Base-by-base conservation (phyloP, 2,888 invertebrate species). In the Aphidius colemani region DNA sequence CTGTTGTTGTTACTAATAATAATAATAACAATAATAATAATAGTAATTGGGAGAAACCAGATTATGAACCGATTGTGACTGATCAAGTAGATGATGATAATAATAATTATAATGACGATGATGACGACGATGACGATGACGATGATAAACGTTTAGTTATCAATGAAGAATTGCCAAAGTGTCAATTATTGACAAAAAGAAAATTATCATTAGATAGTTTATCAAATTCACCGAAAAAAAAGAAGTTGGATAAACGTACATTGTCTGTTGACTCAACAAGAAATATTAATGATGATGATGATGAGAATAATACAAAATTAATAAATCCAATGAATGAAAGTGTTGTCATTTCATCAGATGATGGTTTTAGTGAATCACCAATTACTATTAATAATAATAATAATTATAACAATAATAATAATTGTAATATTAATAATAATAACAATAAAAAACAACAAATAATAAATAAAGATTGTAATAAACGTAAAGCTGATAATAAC, bases 111-210 rank as follows among this genome's bases (percentile, higher is more conserved):
- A 84, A 86, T 66, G 82, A 82, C 60, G 82, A 82, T 62, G 70
- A 80, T 43, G 44, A 53, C n/a, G 43, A 59, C 13, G 18, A 48
- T 44, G 46, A 45, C 30, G 40, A 53, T 4, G 13, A 53, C 10
- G 50, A 67, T 51, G 50, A 64, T 7, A 68, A 43, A 51, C 66
- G 63, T n/a, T 44, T 66, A 7, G 59, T 53, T 44, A 50, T 66
- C 61, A 9, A 56, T 43, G 61, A 67, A 40, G 60, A 86, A 67
- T 76, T 85, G 53, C 84, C 85, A 63, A 87, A 86, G 71, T 83
- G 86, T 51, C 84, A 86, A 70, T 87, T 87, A 73, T 82, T 86
- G 11, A 83, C 84, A 74, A 86, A 85, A 70, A 75, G 86, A 63
- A 86, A 86, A 73, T 73, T 85, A 43, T 85, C 85, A 1, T 70